Evolutionary conservation across 1,140 invertebrate species (phyloP), one percentile per base, ranked within the genome.

Genomic region (Psix sp.): DNA sequence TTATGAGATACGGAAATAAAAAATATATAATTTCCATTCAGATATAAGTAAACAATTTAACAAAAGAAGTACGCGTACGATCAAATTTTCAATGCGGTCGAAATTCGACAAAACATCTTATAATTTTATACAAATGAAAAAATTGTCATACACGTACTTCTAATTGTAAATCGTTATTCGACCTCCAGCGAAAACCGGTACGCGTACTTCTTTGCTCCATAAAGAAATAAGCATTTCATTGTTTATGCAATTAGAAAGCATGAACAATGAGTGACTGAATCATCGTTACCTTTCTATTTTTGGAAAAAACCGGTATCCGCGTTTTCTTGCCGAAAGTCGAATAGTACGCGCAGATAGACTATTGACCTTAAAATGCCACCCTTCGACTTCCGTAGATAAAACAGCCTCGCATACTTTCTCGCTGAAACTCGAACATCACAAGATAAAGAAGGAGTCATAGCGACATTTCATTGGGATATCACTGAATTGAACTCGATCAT

Each of bases 291-390:
- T 86, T 81, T 81, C 78, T 73, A 84, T 84, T 77, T 86, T 84
- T 31, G 84, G 84, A 79, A 86, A 86, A 80, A 85, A 85, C 49
- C 84, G 80, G 78, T 84, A 86, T 46, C 83, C 84, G 78, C 84
- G 83, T 78, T 86, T 86, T 86, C 82, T 84, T 77, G 83, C 83
- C 76, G 83, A 84, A 79, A 86, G 83, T 81, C 83, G 83, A 83
- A 86, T 82, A 76, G 82, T 83, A 78, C 82, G 82, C 72, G 83
- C 81, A 74, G 76, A 81, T 78, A 84, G 81, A 79, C 83, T 83
- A 84, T 86, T 79, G 80, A 86, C 80, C 77, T 84, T 86, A 83
- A 85, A 83, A 74, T 86, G 81, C 84, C 84, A 86, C 75, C 79
- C 79, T 74, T 84, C 83, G 65, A 84, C 81, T 78, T 86, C 83